These are phyloP conservation scores for Ormyrus labotus DNA, from an alignment of 2,888 invertebrate genomes.

Conservation along the genomic window DNA sequence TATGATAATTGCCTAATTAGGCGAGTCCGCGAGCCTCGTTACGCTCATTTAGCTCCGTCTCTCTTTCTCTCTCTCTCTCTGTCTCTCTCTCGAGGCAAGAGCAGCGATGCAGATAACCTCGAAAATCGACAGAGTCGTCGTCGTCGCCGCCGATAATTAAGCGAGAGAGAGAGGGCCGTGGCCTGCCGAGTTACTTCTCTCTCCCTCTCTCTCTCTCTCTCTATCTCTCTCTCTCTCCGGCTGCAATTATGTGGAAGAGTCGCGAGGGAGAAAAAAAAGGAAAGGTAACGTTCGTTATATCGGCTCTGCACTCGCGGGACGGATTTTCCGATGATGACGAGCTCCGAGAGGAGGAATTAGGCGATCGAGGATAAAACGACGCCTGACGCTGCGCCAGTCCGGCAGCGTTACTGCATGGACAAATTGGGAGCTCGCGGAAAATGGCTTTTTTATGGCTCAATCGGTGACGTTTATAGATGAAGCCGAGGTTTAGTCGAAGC, in stretches of 20 bases:
- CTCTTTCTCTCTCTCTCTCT: no score
- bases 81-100: no score
- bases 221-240: background rate
- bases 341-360: background rate
- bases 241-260: conserved; percentile 4
- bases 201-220: no score
- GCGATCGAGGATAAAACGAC: background rate
- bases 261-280: background rate
- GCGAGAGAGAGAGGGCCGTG: background rate
- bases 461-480: conserved; percentile 1
- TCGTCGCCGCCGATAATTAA: conserved; percentile 33
- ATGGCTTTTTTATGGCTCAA: background rate
- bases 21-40: conserved; percentile 5
- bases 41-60: conserved; percentile 23
- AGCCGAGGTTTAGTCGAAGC: background rate
- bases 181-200: background rate
- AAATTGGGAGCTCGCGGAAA: conserved; percentile 5
- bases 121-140: conserved; percentile 17
- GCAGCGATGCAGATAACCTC: conserved; percentile 10
- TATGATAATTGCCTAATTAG: conserved; percentile 49
- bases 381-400: background rate
- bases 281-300: background rate
- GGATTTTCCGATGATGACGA: conserved; percentile 23
- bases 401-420: background rate
- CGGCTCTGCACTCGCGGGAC: background rate